These are phyloP conservation scores for Arothron firmamentum DNA, from an alignment of 2,113 vertebrate species.

Conservation along the genomic window DNA sequence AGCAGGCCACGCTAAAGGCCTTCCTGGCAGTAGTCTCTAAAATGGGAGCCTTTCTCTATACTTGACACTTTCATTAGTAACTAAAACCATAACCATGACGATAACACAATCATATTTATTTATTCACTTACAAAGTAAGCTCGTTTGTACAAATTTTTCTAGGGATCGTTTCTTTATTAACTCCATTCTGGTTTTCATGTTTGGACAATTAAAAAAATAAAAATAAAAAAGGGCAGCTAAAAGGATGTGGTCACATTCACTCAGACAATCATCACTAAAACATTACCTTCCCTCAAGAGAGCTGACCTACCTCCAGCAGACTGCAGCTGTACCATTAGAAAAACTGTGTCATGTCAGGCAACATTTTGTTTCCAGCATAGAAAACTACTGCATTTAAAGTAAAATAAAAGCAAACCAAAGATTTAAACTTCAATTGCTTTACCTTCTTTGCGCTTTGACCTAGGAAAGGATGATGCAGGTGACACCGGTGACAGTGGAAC, in stretches of 20 bases:
- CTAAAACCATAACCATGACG: slow-evolving; percentile 14
- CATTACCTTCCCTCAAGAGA: slow-evolving; percentile 29
- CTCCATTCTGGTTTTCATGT: slow-evolving; percentile 14
- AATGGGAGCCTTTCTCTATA: slow-evolving; percentile 42
- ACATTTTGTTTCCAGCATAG: slow-evolving; percentile 5
- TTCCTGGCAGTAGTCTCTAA: slow-evolving; percentile 30
- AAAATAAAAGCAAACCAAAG: background rate
- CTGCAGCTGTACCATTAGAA: slow-evolving; percentile 22
- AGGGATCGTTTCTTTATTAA: slow-evolving; percentile 20
- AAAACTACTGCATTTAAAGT: background rate
- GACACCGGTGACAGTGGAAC: slow-evolving; percentile 50
- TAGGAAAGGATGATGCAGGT: slow-evolving; percentile 48
- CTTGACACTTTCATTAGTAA: slow-evolving; percentile 21
- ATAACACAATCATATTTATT: slow-evolving; percentile 1
- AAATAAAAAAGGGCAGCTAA: slow-evolving; percentile 22
- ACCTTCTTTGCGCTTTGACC: slow-evolving; percentile 49
- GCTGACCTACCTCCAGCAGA: slow-evolving; percentile 20
- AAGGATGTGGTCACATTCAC: slow-evolving; percentile 45
- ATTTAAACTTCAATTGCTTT: slow-evolving; percentile 1
- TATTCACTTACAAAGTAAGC: slow-evolving; percentile 21
- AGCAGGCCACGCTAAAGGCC: slow-evolving; percentile 26
- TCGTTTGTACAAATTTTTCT: slow-evolving; percentile 35
- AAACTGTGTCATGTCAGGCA: slow-evolving; percentile 15
- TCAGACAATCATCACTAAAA: slow-evolving; percentile 5
- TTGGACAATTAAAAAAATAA: no score